Evolutionary conservation across 2,113 vertebrate genomes (phyloP).

Genomic region (Pluvialis apricaria): DNA sequence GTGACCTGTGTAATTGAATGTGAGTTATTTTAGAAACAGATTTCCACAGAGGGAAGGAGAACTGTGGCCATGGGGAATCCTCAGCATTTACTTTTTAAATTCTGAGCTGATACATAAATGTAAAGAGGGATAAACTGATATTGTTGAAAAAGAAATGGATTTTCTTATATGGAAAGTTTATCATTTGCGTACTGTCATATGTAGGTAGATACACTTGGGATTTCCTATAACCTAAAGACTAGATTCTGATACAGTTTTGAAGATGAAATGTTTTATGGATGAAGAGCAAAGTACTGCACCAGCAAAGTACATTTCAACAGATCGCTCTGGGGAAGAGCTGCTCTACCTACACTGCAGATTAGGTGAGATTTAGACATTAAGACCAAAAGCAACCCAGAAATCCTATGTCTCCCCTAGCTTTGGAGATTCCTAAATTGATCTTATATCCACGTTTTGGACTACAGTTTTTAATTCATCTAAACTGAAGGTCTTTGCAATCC

Average conservation of each 20-base stretch:
- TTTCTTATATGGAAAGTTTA: background rate
- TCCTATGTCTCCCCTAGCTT: background rate
- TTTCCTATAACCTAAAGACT: background rate
- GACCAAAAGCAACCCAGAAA: background rate
- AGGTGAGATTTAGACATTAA: background rate
- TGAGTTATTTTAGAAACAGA: slow-evolving; percentile 51
- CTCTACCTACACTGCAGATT: background rate
- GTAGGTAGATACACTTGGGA: background rate
- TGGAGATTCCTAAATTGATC: background rate
- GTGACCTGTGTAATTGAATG: slow-evolving; percentile 58
- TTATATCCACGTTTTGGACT: background rate
- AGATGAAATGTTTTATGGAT: slow-evolving; percentile 22
- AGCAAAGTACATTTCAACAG: background rate
- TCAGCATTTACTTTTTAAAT: slow-evolving; percentile 13
- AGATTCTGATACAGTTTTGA: background rate
- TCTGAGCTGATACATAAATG: background rate
- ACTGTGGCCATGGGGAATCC: background rate
- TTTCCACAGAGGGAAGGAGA: slow-evolving; percentile 10
- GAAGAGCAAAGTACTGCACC: background rate
- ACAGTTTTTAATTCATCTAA: background rate
- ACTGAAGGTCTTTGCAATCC: background rate
- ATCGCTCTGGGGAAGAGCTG: background rate
- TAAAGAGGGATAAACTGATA: background rate
- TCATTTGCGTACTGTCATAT: background rate
- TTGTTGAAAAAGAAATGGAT: background rate